These are phyloP conservation scores for Tenthredo distinguenda DNA, from an alignment of 2,888 invertebrate species.

Conservation along the genomic window DNA sequence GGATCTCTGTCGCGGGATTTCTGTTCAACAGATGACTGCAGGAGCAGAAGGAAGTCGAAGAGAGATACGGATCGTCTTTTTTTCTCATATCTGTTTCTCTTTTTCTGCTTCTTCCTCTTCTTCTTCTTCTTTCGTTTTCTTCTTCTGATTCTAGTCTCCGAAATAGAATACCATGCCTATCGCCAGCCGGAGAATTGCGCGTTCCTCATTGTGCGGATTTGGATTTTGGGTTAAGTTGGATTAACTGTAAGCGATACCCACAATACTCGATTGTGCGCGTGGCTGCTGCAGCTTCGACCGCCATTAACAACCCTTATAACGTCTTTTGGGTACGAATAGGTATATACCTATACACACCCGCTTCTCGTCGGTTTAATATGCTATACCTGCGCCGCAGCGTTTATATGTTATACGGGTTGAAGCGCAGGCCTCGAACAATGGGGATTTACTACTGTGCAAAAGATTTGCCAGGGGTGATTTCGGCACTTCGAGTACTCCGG, in stretches of 20 bases:
- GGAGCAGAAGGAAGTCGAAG: not conserved
- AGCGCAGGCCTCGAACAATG: not conserved
- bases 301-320: slow-evolving; percentile 57
- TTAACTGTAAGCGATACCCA: slow-evolving; percentile 72
- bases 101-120: slow-evolving; percentile 5
- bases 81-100: not conserved
- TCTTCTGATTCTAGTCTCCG: not conserved
- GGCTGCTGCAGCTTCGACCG: slow-evolving; percentile 35
- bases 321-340: not conserved
- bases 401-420: not conserved
- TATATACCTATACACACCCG: not conserved
- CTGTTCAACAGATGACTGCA: slow-evolving; percentile 27
- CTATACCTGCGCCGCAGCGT: not conserved
- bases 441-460: not conserved
- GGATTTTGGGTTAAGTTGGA: slow-evolving; percentile 65
- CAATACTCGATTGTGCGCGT: slow-evolving; percentile 61
- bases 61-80: slow-evolving; percentile 9
- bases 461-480: not conserved
- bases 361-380: not conserved
- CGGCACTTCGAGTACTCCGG: not conserved
- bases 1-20: not conserved
- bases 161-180: not conserved
- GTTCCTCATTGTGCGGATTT: slow-evolving; percentile 61
- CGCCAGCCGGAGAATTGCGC: not conserved
- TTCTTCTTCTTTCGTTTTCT: not conserved